Percentiles rank a stretch among this genome's conserved stretches.
Conservation (phyloP, 2,888 invertebrate species). For the Drosophila phalerata region DNA sequence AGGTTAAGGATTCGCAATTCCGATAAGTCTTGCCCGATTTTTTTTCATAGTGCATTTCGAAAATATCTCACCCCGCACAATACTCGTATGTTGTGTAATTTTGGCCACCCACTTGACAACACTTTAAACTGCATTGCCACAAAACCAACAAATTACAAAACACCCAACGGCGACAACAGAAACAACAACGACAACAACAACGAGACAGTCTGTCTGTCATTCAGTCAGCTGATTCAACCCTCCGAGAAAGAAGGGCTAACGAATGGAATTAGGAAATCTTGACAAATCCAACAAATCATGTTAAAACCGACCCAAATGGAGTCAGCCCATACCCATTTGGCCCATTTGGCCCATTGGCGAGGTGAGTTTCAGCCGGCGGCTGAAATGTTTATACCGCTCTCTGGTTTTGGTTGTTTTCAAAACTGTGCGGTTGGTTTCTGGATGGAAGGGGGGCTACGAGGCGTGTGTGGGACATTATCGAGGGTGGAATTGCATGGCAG, state of each 20-base stretch:
- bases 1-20: too few species aligned
- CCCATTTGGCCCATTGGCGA: constrained; percentile 15
- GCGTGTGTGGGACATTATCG: constrained; percentile 59
- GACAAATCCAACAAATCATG: constrained; percentile 82
- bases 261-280: constrained; percentile 84
- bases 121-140: constrained; percentile 49
- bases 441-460: not conserved
- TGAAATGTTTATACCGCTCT: constrained; percentile 73
- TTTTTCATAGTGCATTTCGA: not conserved
- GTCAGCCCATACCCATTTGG: constrained; percentile 22
- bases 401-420: constrained; percentile 75
- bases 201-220: constrained; percentile 2
- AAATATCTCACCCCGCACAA: not conserved
- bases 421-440: constrained; percentile 77
- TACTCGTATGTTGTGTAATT: constrained; percentile 29
- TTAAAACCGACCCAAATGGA: constrained; percentile 73
- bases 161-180: constrained; percentile 43
- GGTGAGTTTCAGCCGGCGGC: constrained; percentile 47
- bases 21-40: too few species aligned
- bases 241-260: constrained; percentile 50
- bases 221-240: constrained; percentile 56
- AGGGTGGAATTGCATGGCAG: constrained; percentile 68
- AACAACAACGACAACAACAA: constrained; percentile 6
- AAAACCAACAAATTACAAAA: constrained; percentile 60
- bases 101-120: constrained; percentile 37